These are phyloP conservation scores for Diaprepes abbreviatus DNA, from an alignment of 2,888 invertebrate genomes.

Conservation along the genomic window DNA sequence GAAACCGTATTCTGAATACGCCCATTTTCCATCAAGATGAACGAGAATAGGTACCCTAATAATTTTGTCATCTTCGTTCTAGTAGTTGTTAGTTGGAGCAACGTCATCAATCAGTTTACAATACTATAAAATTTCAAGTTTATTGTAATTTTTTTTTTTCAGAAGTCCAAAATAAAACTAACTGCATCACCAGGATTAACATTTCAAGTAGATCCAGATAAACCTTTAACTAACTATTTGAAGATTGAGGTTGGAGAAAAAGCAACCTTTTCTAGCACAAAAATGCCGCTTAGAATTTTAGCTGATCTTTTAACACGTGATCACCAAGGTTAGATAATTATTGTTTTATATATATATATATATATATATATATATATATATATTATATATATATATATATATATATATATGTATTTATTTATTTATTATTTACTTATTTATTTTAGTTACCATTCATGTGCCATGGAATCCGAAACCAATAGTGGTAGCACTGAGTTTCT, in stretches of 20 bases:
- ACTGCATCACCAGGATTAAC: slow-evolving; percentile 79
- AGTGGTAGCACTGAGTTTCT: slow-evolving; percentile 83
- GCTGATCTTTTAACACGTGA: slow-evolving; percentile 82
- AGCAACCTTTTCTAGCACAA: slow-evolving; percentile 60
- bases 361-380: too few species aligned
- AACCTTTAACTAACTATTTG: slow-evolving; percentile 69
- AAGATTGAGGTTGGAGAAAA: slow-evolving; percentile 62
- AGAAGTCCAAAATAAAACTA: slow-evolving; percentile 75
- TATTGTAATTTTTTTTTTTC: slow-evolving; percentile 52
- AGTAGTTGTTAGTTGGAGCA: too few species aligned
- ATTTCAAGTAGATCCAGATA: slow-evolving; percentile 68
- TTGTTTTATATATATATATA: background rate
- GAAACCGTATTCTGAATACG: too few species aligned
- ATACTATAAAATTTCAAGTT: too few species aligned
- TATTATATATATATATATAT: too few species aligned
- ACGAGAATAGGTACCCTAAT: too few species aligned
- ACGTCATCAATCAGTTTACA: too few species aligned
- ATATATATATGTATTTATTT: too few species aligned
- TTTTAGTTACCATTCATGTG: slow-evolving; percentile 77
- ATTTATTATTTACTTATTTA: slow-evolving; percentile 56
- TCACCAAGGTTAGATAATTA: slow-evolving; percentile 58
- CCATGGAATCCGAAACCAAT: slow-evolving; percentile 84
- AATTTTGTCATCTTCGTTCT: too few species aligned
- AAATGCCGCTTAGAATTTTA: slow-evolving; percentile 72
- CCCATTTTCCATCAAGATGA: too few species aligned